phyloP scores from a whole-genome alignment of 2,888 invertebrate genomes.

The Mayetiola destructor region DNA sequence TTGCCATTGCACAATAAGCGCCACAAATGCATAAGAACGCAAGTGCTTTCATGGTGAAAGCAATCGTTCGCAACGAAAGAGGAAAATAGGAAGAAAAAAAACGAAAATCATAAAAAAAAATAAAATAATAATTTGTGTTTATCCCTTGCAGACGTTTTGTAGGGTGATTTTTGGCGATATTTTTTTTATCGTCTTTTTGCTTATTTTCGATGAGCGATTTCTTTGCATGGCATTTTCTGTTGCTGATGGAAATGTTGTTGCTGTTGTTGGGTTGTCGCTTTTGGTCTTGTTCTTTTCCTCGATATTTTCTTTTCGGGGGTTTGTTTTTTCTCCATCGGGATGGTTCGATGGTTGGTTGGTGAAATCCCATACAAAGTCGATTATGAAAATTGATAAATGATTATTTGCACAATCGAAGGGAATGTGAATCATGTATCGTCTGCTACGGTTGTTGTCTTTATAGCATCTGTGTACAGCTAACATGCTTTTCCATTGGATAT shows the following conservation, averaged over 20 bases:
- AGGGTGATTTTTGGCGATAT: background rate
- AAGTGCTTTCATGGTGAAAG: background rate
- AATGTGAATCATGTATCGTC: background rate
- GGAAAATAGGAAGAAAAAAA: background rate
- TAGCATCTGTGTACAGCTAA: too few relatives aligned
- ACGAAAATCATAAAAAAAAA: slow-evolving; percentile 9
- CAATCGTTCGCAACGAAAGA: background rate
- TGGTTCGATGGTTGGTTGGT: too few relatives aligned
- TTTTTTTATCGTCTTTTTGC: background rate
- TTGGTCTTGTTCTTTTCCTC: background rate
- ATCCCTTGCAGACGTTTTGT: slow-evolving; percentile 13
- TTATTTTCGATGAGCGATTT: background rate
- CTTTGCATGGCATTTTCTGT: too few relatives aligned
- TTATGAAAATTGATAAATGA: slow-evolving; percentile 16
- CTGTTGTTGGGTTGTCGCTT: too few relatives aligned
- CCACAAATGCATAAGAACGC: background rate
- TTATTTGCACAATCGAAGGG: slow-evolving; percentile 13
- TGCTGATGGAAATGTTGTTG: too few relatives aligned
- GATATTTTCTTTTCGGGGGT: background rate
- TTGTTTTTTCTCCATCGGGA: slow-evolving; percentile 14
- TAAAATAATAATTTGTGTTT: slow-evolving; percentile 14
- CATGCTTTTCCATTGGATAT: too few relatives aligned
- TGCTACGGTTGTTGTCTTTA: too few relatives aligned
- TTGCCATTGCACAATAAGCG: too few relatives aligned
- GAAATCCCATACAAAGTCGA: slow-evolving; percentile 15